Conservation (phyloP, 2,113 vertebrate species). For the Chlamydotis undulata region DNA sequence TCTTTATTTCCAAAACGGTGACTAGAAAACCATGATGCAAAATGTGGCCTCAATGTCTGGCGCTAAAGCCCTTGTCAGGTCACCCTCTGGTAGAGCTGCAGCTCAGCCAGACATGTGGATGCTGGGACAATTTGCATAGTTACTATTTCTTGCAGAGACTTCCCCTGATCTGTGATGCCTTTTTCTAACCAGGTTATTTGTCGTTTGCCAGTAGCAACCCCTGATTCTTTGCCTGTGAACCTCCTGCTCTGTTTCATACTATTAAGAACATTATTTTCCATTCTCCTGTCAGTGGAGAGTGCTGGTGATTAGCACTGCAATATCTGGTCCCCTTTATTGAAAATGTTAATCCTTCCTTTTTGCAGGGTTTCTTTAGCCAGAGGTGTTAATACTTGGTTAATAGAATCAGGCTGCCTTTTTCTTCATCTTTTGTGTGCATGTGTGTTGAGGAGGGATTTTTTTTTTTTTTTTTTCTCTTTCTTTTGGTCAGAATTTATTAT, state of each 20-base stretch:
- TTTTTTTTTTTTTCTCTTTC: background rate
- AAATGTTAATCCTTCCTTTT: conserved; percentile 67
- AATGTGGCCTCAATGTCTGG: background rate
- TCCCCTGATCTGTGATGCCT: conserved; percentile 6
- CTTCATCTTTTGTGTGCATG: conserved; percentile 45
- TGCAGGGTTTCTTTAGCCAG: conserved; percentile 49
- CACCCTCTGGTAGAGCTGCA: background rate
- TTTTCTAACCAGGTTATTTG: conserved; percentile 40
- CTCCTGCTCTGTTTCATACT: conserved; percentile 41
- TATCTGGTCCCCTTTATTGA: conserved; percentile 51
- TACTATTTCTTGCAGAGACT: background rate
- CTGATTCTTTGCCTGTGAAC: conserved; percentile 12
- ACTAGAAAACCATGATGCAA: background rate
- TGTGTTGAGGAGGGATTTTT: conserved; percentile 6
- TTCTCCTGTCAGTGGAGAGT: conserved; percentile 14
- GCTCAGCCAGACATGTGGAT: background rate
- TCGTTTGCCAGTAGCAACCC: conserved; percentile 27
- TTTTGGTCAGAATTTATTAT: conserved; percentile 36
- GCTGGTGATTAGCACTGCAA: conserved; percentile 42
- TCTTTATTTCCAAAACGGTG: background rate
- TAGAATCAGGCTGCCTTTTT: conserved; percentile 51
- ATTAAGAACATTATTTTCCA: conserved; percentile 55
- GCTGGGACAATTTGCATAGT: background rate
- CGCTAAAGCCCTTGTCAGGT: background rate
- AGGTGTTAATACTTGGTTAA: conserved; percentile 65